Conservation (phyloP, 2,797 vertebrate species). For the Rhinella marina region DNA sequence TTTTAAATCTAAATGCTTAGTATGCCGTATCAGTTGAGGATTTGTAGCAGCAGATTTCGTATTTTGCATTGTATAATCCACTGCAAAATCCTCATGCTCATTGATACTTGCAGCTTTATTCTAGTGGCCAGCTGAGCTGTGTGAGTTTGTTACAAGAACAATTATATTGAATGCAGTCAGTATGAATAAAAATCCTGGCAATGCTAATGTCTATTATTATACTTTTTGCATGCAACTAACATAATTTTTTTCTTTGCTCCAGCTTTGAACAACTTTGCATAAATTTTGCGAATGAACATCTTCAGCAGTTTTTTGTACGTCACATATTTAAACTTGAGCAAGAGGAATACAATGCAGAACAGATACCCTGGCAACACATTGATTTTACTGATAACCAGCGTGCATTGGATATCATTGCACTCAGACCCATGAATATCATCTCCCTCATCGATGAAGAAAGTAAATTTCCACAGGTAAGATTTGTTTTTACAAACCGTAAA, state of each 20-base stretch:
- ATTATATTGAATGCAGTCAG: neutral
- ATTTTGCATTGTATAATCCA: neutral
- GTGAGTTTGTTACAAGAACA: neutral
- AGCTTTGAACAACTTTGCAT: constrained; percentile 99
- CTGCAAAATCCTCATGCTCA: neutral
- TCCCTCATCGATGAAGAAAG: constrained; percentile 98
- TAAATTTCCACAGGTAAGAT: constrained; percentile 89
- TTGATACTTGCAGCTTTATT: neutral
- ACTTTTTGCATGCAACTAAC: neutral
- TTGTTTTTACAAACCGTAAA: neutral
- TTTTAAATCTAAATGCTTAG: neutral
- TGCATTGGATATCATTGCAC: constrained; percentile 84
- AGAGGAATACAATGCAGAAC: constrained; percentile 86
- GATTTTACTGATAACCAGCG: constrained; percentile 86
- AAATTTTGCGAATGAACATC: constrained; percentile 96
- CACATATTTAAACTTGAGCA: constrained; percentile 95
- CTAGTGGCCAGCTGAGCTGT: neutral
- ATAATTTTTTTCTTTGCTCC: constrained; percentile 13
- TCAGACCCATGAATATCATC: constrained; percentile 88
- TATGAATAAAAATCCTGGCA: neutral
- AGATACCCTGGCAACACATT: constrained; percentile 87
- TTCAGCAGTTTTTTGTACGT: constrained; percentile 96
- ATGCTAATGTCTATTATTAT: neutral
- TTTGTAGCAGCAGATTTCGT: neutral
- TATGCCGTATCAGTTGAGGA: neutral